Conservation (phyloP, 2,797 vertebrate genomes). For the Cyprinodon diabolis region DNA sequence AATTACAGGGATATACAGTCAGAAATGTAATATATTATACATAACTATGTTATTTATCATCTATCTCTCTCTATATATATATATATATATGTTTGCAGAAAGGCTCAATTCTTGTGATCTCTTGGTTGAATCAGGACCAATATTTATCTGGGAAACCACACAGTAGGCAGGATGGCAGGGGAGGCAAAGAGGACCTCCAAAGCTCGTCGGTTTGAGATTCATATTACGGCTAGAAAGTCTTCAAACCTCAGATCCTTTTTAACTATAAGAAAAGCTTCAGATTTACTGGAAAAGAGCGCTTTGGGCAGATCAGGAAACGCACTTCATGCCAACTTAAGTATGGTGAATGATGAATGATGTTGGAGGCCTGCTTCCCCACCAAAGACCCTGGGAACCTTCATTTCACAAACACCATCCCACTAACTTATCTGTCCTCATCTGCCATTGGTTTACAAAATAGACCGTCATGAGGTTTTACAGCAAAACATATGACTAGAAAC, state of each 20-base stretch:
- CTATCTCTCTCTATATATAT: too few relatives aligned
- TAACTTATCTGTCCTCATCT: background rate
- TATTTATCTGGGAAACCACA: too few relatives aligned
- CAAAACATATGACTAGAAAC: background rate
- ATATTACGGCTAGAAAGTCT: too few relatives aligned
- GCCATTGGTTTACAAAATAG: background rate
- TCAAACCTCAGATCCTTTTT: too few relatives aligned
- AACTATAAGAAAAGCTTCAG: background rate
- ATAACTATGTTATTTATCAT: too few relatives aligned
- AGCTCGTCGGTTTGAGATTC: background rate
- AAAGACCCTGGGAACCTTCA: background rate
- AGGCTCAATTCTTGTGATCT: too few relatives aligned
- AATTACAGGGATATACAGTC: too few relatives aligned
- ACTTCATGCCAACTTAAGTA: background rate
- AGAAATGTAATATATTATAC: too few relatives aligned
- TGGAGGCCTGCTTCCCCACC: background rate
- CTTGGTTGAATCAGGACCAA: too few relatives aligned
- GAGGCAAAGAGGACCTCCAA: background rate
- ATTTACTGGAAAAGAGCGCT: background rate
- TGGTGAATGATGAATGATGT: background rate
- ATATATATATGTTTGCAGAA: too few relatives aligned
- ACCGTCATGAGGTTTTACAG: background rate
- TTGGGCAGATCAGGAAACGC: background rate
- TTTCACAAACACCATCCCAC: background rate
- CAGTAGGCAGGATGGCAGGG: too few relatives aligned